phyloP scores from a whole-genome alignment of 2,797 vertebrate genomes.

The Simalia tracyae region DNA sequence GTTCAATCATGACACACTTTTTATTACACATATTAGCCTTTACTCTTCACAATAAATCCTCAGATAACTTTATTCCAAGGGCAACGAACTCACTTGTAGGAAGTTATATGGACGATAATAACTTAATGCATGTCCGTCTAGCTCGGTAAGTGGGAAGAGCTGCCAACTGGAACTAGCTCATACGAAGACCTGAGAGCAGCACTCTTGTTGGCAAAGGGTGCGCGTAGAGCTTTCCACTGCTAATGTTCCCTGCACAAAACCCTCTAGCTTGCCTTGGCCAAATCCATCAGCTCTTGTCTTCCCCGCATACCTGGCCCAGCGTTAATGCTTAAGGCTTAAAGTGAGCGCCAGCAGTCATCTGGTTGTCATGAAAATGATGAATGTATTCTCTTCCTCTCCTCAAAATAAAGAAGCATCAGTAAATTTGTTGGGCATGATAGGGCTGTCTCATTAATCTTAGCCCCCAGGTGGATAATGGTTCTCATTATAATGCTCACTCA shows the following conservation, averaged over 20 bases:
- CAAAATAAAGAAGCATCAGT: neutral
- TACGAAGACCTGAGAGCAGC: slow-evolving; percentile 40
- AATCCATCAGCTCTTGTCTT: slow-evolving; percentile 3
- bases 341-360: neutral
- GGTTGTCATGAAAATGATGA: neutral
- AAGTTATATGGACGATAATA: slow-evolving; percentile 15
- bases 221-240: slow-evolving; percentile 11
- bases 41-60: slow-evolving; percentile 32
- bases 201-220: slow-evolving; percentile 14
- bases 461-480: neutral
- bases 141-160: slow-evolving; percentile 31
- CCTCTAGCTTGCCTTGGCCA: slow-evolving; percentile 17
- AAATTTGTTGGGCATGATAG: neutral
- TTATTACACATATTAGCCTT: slow-evolving; percentile 18
- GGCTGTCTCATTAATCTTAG: neutral
- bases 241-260: slow-evolving; percentile 23
- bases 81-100: slow-evolving; percentile 13
- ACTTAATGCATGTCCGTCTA: slow-evolving; percentile 28
- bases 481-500: neutral
- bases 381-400: neutral
- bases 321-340: neutral
- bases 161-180: slow-evolving; percentile 38
- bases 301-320: neutral
- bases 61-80: slow-evolving; percentile 37
- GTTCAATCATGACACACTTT: slow-evolving; percentile 30